These are phyloP conservation scores for Spinibarbus caldwelli DNA, from an alignment of 2,797 vertebrate genomes.

Conservation along the genomic window DNA sequence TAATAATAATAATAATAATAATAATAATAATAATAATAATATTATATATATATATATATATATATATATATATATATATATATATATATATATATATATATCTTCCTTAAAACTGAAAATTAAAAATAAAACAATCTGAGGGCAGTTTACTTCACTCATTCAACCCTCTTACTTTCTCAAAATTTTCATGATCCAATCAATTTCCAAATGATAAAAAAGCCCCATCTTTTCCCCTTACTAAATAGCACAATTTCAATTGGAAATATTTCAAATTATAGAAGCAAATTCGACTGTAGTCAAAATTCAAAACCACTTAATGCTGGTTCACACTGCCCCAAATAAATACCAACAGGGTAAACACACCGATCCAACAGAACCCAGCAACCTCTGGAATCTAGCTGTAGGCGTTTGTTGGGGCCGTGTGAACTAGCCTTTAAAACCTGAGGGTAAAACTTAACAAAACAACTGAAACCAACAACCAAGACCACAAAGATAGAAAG, in stretches of 20 bases:
- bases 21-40: too few species aligned
- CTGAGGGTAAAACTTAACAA: not conserved
- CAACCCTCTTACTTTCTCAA: not conserved
- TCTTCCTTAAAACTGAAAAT: too few species aligned
- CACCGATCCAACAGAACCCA: not conserved
- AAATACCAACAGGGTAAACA: not conserved
- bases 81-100: too few species aligned
- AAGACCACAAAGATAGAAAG: constrained; percentile 18
- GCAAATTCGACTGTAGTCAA: not conserved
- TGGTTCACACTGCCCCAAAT: not conserved
- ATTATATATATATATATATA: too few species aligned
- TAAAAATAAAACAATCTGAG: too few species aligned
- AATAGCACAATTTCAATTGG: not conserved
- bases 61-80: too few species aligned
- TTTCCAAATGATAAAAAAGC: not conserved
- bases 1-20: too few species aligned
- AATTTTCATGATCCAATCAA: not conserved
- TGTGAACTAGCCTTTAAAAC: constrained; percentile 8
- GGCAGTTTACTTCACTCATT: too few species aligned
- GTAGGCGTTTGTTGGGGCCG: not conserved
- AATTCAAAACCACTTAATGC: not conserved
- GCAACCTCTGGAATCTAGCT: not conserved
- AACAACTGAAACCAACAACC: constrained; percentile 17
- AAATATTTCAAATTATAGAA: not conserved
- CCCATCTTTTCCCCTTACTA: not conserved